These are phyloP conservation scores for Junco hyemalis DNA, from an alignment of 2,113 vertebrate genomes.

Conservation along the genomic window DNA sequence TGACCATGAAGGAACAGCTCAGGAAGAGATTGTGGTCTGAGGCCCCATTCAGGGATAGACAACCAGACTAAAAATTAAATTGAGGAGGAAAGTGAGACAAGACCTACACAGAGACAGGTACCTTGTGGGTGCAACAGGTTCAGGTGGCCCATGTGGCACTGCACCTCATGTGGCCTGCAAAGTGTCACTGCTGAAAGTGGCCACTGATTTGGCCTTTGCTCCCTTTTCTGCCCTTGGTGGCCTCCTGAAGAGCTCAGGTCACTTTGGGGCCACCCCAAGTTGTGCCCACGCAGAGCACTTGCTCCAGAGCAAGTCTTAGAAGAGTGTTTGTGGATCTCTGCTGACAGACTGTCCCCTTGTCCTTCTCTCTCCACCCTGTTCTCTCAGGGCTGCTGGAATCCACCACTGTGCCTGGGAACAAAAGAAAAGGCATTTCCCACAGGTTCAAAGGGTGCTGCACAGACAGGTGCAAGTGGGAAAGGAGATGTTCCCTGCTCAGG, in stretches of 20 bases:
- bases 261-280: neutral
- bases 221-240: neutral
- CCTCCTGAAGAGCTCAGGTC: neutral
- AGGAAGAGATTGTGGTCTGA: neutral
- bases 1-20: neutral
- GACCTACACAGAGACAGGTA: neutral
- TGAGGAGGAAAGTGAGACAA: neutral
- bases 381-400: neutral
- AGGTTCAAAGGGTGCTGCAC: neutral
- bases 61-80: neutral
- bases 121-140: neutral
- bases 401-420: neutral
- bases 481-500: neutral
- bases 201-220: neutral
- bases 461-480: neutral
- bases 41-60: neutral
- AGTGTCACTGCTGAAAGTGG: neutral
- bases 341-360: neutral
- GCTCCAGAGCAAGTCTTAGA: neutral
- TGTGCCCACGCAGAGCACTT: neutral
- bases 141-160: neutral
- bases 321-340: neutral
- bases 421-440: neutral
- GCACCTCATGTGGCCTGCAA: neutral
- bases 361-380: neutral